Percentiles rank a stretch among this genome's conserved stretches.
Evolutionary conservation across 2,113 vertebrate species (phyloP).

Genomic region (Todiramphus saurophagus): DNA sequence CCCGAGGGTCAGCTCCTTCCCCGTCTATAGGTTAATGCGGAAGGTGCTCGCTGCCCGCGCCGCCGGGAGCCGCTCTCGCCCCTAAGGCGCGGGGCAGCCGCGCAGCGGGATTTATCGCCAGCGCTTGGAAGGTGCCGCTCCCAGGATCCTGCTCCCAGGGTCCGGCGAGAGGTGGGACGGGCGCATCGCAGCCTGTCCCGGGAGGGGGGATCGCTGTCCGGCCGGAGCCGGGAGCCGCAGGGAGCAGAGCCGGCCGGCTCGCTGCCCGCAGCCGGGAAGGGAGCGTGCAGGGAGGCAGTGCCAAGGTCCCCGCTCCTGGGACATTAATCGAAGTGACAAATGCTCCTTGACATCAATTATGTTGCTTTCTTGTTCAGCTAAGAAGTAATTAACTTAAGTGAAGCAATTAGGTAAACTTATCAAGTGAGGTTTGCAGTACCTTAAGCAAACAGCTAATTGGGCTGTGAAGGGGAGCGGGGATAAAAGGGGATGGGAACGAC

Average conservation of each 20-base stretch:
- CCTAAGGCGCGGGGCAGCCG: background rate
- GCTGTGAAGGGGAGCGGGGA: background rate
- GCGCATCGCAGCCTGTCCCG: background rate
- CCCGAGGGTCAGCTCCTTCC: no score
- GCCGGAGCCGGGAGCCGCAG: rapidly evolving
- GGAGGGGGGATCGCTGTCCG: no score
- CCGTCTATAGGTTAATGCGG: rapidly evolving
- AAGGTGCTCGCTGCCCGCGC: background rate
- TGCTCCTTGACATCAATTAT: constrained; percentile 27
- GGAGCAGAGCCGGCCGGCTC: background rate
- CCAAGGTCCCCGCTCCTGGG: background rate
- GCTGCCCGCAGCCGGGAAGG: rapidly evolving
- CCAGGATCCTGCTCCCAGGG: background rate
- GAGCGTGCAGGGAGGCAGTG: background rate
- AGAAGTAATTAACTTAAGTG: constrained; percentile 59
- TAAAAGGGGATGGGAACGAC: background rate
- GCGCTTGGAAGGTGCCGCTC: background rate
- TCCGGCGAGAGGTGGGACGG: background rate
- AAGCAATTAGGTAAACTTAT: constrained; percentile 60
- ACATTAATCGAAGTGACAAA: constrained; percentile 38
- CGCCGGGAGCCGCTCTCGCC: rapidly evolving
- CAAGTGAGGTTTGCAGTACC: background rate
- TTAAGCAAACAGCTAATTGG: constrained; percentile 17
- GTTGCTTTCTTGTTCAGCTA: constrained; percentile 45
- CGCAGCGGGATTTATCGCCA: rapidly evolving